phyloP scores from a whole-genome alignment of 2,888 invertebrate species.

The Drosophila histrio region DNA sequence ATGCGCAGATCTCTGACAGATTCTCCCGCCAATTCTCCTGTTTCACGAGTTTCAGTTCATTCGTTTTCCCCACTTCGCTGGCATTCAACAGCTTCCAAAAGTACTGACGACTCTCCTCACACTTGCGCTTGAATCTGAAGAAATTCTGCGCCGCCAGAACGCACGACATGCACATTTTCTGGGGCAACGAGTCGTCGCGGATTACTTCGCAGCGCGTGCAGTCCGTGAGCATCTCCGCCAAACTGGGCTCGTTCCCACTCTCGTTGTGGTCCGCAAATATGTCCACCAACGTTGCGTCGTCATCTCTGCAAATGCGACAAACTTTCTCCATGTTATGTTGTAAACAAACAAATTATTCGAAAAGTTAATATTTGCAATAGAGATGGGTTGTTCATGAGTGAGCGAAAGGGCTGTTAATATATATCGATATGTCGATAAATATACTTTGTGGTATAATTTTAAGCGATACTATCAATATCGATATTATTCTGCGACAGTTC shows the following conservation, averaged over 20 bases:
- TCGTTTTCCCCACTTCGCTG: neutral
- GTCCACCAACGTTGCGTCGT: conserved; percentile 29
- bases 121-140: conserved; percentile 75
- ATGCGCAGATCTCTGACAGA: neutral
- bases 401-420: no score
- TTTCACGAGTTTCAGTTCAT: neutral
- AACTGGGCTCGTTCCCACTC: conserved; percentile 17
- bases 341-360: conserved; percentile 28
- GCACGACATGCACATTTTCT: conserved; percentile 72
- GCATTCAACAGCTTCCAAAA: conserved; percentile 32
- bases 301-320: conserved; percentile 66
- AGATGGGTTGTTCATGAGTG: no score
- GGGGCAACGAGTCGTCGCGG: conserved; percentile 57
- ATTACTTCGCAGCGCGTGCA: conserved; percentile 53
- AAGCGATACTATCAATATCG: no score
- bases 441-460: no score
- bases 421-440: no score
- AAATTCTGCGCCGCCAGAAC: conserved; percentile 51
- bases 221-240: conserved; percentile 63
- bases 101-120: conserved; percentile 65
- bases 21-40: neutral
- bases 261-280: conserved; percentile 39
- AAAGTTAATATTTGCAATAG: no score
- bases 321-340: conserved; percentile 35
- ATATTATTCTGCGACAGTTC: no score